A percentile compares a stretch with the other conserved stretches of the same genome.
Evolutionary conservation across 2,888 invertebrate species (phyloP).

Genomic region (Lycia hirtaria): DNA sequence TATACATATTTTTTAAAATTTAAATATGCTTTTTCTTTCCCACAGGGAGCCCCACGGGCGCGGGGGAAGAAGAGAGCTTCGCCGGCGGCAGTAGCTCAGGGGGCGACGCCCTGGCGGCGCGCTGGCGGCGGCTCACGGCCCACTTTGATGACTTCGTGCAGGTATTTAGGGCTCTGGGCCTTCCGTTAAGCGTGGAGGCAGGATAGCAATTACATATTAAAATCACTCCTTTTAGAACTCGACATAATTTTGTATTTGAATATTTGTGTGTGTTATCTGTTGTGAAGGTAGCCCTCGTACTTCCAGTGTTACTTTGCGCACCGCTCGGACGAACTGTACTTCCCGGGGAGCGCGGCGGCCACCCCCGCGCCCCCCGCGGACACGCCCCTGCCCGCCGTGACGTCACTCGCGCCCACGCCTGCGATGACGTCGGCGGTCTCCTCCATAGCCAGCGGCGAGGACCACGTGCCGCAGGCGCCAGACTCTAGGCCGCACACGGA

Average conservation of each 20-base stretch:
- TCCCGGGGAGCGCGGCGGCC: conserved; percentile 71
- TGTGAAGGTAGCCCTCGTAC: no score
- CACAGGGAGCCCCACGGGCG: conserved; percentile 42
- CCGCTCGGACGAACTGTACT: conserved; percentile 89
- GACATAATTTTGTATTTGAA: no score
- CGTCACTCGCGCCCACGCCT: conserved; percentile 13
- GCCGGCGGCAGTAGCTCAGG: conserved; percentile 47
- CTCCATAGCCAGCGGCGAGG: conserved; percentile 32
- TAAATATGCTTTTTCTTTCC: conserved; percentile 1
- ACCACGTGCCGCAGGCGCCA: conserved; percentile 55
- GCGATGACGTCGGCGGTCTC: conserved; percentile 18
- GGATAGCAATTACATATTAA: no score
- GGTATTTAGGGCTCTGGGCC: conserved; percentile 42
- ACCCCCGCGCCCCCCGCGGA: conserved; percentile 40
- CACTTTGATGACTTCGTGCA: conserved; percentile 95
- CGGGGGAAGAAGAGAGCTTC: conserved; percentile 67
- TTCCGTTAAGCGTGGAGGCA: background rate
- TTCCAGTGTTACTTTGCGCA: conserved; percentile 92
- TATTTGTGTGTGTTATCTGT: no score
- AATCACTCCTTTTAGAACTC: no score
- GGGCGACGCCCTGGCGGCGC: conserved; percentile 85
- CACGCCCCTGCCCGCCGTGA: conserved; percentile 33
- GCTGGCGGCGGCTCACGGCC: conserved; percentile 91
- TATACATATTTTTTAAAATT: no score
- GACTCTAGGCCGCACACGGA: conserved; percentile 28